Evolutionary conservation across 2,113 vertebrate genomes (phyloP).

Genomic region (Crotalus helleri): DNA sequence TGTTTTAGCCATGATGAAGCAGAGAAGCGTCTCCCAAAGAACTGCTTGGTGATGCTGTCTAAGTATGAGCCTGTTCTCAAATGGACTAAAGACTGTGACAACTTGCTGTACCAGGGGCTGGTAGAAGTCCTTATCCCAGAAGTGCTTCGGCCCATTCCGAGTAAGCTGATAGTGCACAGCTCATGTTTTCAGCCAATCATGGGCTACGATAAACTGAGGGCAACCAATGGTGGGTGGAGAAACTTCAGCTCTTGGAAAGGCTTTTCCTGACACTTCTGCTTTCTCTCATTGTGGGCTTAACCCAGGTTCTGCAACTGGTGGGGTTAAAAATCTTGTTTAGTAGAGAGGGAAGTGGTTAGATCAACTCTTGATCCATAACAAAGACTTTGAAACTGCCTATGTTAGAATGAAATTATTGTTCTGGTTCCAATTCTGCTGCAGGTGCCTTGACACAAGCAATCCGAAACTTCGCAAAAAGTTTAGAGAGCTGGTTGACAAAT

Average conservation of each 20-base stretch:
- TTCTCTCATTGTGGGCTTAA: not conserved
- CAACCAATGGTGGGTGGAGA: too few relatives aligned
- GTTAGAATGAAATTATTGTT: not conserved
- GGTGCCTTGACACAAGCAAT: constrained; percentile 97
- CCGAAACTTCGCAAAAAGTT: constrained; percentile 91
- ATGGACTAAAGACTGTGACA: constrained; percentile 87
- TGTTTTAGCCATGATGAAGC: constrained; percentile 79
- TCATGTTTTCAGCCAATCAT: not conserved
- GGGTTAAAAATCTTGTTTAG: not conserved
- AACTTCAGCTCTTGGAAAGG: not conserved
- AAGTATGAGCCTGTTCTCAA: constrained; percentile 85
- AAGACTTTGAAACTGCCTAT: not conserved
- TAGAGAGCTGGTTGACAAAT: constrained; percentile 87
- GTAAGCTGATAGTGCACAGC: constrained; percentile 66
- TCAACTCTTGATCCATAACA: not conserved
- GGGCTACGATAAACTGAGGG: not conserved
- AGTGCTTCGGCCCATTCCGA: constrained; percentile 88
- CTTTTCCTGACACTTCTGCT: not conserved
- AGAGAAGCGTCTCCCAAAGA: constrained; percentile 87
- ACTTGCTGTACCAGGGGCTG: constrained; percentile 87
- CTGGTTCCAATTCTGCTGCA: constrained; percentile 34
- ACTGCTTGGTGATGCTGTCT: constrained; percentile 83
- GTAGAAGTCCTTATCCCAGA: constrained; percentile 89
- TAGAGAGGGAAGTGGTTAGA: not conserved
- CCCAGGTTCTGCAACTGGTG: not conserved